phyloP scores from a whole-genome alignment of 2,888 invertebrate species.

The Latheticus oryzae region DNA sequence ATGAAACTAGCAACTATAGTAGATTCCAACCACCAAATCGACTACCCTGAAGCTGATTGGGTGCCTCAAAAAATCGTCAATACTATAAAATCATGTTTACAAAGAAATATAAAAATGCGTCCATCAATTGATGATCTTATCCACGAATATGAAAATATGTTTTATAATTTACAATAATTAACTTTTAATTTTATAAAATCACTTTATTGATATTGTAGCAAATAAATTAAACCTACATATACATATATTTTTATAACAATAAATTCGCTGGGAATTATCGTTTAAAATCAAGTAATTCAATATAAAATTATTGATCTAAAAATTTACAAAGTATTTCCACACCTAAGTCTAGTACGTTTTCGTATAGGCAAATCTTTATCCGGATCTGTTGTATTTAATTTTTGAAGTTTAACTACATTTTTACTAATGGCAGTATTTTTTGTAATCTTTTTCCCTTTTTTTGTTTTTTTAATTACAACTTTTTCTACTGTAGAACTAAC shows the following conservation, averaged over 20 bases:
- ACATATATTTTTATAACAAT: no score
- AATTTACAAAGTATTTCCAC: constrained; percentile 44
- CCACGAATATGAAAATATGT: constrained; percentile 51
- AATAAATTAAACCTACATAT: no score
- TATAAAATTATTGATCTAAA: constrained; percentile 32
- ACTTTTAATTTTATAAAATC: constrained; percentile 18
- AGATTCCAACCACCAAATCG: constrained; percentile 72
- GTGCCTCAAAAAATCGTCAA: constrained; percentile 72
- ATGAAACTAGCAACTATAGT: constrained; percentile 51
- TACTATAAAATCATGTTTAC: constrained; percentile 79
- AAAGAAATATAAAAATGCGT: constrained; percentile 77
- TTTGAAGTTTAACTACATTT: constrained; percentile 37
- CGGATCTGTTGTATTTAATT: no score
- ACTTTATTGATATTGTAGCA: no score
- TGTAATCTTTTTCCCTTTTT: constrained; percentile 1
- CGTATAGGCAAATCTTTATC: constrained; percentile 48
- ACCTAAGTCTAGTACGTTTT: constrained; percentile 48
- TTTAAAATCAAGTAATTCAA: constrained; percentile 2
- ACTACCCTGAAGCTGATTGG: constrained; percentile 73
- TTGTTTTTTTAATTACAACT: not conserved
- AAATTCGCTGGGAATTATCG: constrained; percentile 14
- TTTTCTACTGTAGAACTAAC: constrained; percentile 3
- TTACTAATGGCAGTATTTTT: constrained; percentile 30
- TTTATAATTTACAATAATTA: constrained; percentile 19
- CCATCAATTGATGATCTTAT: constrained; percentile 82